Conservation (phyloP, 2,797 vertebrate genomes). For the Spinus pinus region DNA sequence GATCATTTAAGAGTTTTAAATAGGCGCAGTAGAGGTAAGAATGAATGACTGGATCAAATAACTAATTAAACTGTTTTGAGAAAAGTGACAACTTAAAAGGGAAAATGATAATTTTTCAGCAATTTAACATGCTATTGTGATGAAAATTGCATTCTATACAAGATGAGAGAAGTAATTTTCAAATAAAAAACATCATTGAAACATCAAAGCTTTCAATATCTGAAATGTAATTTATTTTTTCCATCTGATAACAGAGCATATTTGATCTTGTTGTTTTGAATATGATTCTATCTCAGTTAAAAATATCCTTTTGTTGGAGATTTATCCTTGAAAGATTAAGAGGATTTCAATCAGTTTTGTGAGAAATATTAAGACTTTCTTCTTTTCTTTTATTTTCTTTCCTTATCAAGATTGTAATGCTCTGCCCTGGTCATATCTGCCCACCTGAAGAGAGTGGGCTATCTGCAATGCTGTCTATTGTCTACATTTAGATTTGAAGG, state of each 20-base stretch:
- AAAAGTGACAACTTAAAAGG: constrained; percentile 12
- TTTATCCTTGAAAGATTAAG: background rate
- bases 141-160: constrained; percentile 14
- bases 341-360: background rate
- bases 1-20: constrained; percentile 8
- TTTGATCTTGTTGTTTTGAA: constrained; percentile 23
- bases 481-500: background rate
- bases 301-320: background rate
- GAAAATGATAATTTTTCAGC: constrained; percentile 21
- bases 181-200: constrained; percentile 13
- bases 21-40: background rate
- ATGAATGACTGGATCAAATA: constrained; percentile 20
- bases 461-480: background rate
- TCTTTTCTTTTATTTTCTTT: background rate
- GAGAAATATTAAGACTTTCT: background rate
- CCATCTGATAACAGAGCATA: constrained; percentile 5
- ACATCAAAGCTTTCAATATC: constrained; percentile 48
- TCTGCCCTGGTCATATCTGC: background rate
- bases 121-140: constrained; percentile 35
- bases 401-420: background rate
- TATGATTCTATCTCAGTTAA: constrained; percentile 24
- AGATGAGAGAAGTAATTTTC: constrained; percentile 39
- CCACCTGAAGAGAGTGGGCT: background rate
- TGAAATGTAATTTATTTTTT: constrained; percentile 54
- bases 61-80: constrained; percentile 39